Conservation (phyloP, 2,113 vertebrate species). For the Poeciliopsis retropinna region DNA sequence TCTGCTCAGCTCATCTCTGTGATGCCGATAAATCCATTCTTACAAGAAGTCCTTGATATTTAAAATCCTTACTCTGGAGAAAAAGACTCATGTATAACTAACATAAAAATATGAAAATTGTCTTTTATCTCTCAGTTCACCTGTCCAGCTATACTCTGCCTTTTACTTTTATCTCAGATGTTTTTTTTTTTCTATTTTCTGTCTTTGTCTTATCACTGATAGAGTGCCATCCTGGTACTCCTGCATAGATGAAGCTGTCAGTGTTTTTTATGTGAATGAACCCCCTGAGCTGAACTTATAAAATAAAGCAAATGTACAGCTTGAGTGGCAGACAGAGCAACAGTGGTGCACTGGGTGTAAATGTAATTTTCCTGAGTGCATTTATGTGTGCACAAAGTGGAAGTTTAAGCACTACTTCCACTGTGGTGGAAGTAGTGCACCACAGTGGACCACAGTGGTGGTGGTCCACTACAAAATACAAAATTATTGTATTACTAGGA, state of each 20-base stretch:
- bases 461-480: too few species aligned
- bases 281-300: slow-evolving; percentile 25
- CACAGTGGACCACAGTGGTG: too few species aligned
- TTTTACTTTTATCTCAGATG: slow-evolving; percentile 15
- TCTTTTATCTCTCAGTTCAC: background rate
- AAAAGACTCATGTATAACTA: slow-evolving; percentile 19
- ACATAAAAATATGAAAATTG: background rate
- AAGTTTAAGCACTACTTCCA: too few species aligned
- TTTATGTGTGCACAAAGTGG: slow-evolving; percentile 2
- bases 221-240: slow-evolving; percentile 13
- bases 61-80: slow-evolving; percentile 40
- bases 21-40: slow-evolving; percentile 47
- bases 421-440: too few species aligned
- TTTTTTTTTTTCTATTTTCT: slow-evolving; percentile 18
- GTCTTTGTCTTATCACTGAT: slow-evolving; percentile 26
- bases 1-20: slow-evolving; percentile 39
- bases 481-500: too few species aligned
- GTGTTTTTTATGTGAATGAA: slow-evolving; percentile 32
- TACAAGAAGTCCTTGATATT: slow-evolving; percentile 48
- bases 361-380: slow-evolving; percentile 16
- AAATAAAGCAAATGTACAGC: slow-evolving; percentile 20
- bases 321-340: slow-evolving; percentile 20
- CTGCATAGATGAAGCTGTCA: slow-evolving; percentile 25
- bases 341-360: background rate
- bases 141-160: background rate